Conservation (phyloP, 1,140 invertebrate genomes). For the Parasteatoda tepidariorum region DNA sequence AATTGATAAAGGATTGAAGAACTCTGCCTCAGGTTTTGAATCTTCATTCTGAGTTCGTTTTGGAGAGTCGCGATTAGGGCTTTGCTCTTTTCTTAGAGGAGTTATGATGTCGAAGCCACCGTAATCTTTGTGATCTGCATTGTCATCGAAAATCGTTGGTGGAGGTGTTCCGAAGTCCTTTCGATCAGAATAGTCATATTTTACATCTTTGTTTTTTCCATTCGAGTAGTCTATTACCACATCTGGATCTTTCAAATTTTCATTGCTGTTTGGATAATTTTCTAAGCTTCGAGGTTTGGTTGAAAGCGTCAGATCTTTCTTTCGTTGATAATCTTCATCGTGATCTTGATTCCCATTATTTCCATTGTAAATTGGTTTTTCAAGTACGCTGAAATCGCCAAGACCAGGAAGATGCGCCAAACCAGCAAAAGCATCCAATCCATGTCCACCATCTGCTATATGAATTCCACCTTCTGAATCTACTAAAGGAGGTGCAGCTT, state of each 20-base stretch:
- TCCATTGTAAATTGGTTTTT: slow-evolving; percentile 47
- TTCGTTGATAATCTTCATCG: slow-evolving; percentile 22
- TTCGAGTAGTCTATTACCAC: slow-evolving; percentile 49
- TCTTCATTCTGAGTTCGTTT: background rate
- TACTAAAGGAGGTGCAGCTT: slow-evolving; percentile 64
- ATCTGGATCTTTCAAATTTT: slow-evolving; percentile 33
- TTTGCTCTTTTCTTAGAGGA: slow-evolving; percentile 20
- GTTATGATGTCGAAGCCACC: slow-evolving; percentile 50
- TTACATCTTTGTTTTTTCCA: slow-evolving; percentile 26
- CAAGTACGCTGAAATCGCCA: slow-evolving; percentile 13
- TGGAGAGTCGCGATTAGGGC: background rate
- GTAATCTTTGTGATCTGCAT: slow-evolving; percentile 44
- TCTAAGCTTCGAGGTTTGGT: slow-evolving; percentile 40
- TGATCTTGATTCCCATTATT: slow-evolving; percentile 26
- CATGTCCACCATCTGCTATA: slow-evolving; percentile 63
- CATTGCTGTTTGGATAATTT: slow-evolving; percentile 33
- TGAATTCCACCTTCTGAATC: slow-evolving; percentile 64
- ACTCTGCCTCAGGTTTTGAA: background rate
- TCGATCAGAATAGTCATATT: background rate
- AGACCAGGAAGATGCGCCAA: slow-evolving; percentile 28
- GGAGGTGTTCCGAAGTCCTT: slow-evolving; percentile 19
- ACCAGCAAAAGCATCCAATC: slow-evolving; percentile 35
- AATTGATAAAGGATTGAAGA: background rate
- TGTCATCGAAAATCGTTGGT: slow-evolving; percentile 53
- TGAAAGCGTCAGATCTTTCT: slow-evolving; percentile 4